phyloP scores from a whole-genome alignment of 2,888 invertebrate species.

The Nemoura dubitans region DNA sequence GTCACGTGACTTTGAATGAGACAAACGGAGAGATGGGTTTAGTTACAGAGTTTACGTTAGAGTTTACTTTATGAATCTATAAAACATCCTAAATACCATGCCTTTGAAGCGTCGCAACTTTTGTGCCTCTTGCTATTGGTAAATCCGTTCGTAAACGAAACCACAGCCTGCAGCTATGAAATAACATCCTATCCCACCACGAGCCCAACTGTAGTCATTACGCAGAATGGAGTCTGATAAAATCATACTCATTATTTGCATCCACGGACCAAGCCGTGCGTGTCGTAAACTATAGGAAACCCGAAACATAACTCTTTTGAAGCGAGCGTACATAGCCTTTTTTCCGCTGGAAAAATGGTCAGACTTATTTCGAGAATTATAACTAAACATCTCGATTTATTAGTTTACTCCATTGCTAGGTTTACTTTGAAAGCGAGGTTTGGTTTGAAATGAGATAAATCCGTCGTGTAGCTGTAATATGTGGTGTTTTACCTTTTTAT shows the following conservation, averaged over 20 bases:
- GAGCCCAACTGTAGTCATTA: not conserved
- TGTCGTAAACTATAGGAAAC: not conserved
- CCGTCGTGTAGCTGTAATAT: not conserved
- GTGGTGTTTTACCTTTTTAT: no score
- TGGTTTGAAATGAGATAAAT: not conserved
- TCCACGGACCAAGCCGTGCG: not conserved
- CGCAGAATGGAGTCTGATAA: not conserved
- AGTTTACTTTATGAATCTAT: not conserved
- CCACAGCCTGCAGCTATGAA: not conserved
- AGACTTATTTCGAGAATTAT: not conserved
- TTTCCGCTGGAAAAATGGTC: not conserved
- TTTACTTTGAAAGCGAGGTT: not conserved
- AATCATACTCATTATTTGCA: not conserved
- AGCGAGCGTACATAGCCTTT: not conserved
- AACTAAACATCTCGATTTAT: not conserved
- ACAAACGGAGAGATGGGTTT: not conserved
- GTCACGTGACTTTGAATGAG: not conserved
- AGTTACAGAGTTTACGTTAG: not conserved
- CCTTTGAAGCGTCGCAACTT: not conserved
- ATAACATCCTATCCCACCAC: not conserved
- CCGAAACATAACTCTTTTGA: not conserved
- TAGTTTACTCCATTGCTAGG: not conserved
- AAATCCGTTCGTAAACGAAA: not conserved
- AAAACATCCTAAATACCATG: not conserved
- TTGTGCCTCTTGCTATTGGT: not conserved